These are phyloP conservation scores for Riparia riparia DNA, from an alignment of 2,113 vertebrate genomes.

Conservation along the genomic window DNA sequence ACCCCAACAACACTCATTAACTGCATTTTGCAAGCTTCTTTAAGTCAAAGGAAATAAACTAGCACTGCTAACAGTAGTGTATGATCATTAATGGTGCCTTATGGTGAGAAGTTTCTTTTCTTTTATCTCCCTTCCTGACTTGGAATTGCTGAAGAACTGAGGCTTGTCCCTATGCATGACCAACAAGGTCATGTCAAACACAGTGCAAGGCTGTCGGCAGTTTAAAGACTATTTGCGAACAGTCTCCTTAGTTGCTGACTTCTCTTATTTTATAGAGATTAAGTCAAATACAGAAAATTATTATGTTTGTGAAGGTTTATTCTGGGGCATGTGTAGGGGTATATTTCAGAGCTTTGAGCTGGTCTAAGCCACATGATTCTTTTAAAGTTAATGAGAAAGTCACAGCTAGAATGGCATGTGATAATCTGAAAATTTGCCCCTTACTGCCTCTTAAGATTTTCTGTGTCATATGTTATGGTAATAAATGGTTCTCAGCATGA, in stretches of 20 bases:
- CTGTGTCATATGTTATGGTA: slow-evolving; percentile 43
- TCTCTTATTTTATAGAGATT: not conserved
- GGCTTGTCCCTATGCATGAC: not conserved
- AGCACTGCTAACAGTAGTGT: not conserved
- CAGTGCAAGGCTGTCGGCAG: accelerated
- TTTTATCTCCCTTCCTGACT: not conserved
- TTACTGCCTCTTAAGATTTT: slow-evolving; percentile 42
- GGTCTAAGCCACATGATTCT: slow-evolving; percentile 4
- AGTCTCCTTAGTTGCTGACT: not conserved
- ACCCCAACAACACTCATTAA: not conserved
- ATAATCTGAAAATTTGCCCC: slow-evolving; percentile 64
- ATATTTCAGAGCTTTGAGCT: slow-evolving; percentile 1
- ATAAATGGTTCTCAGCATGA: slow-evolving; percentile 53
- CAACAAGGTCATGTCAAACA: not conserved
- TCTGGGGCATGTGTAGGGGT: not conserved
- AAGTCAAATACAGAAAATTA: slow-evolving; percentile 22
- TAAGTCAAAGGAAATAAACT: not conserved
- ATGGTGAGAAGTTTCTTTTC: not conserved
- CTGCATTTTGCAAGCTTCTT: not conserved
- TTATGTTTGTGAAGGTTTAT: slow-evolving; percentile 6
- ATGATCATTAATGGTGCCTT: not conserved
- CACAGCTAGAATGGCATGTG: slow-evolving; percentile 37
- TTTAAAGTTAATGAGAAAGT: slow-evolving; percentile 49
- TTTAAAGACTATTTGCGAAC: not conserved
- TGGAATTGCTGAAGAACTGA: not conserved